Evolutionary conservation across 2,113 vertebrate species (phyloP).

Genomic region (Haliaeetus leucogaster): DNA sequence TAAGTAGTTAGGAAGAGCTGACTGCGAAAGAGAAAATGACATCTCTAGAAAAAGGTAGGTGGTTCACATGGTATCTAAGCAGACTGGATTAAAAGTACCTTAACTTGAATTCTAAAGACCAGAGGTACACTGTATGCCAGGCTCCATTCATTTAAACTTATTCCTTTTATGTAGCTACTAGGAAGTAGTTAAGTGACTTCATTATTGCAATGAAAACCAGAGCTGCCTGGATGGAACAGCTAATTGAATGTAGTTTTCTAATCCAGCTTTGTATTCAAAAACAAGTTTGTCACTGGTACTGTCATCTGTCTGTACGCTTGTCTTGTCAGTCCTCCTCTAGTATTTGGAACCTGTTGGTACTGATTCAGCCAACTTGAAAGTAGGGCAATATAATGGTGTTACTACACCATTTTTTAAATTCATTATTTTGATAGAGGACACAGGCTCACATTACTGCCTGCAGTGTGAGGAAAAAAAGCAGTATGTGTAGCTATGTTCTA

Average conservation of each 20-base stretch:
- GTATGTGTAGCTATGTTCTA: background rate
- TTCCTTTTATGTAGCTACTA: background rate
- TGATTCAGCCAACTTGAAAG: background rate
- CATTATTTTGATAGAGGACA: background rate
- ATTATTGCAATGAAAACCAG: background rate
- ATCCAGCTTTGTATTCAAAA: background rate
- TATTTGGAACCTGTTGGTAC: background rate
- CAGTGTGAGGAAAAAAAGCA: background rate
- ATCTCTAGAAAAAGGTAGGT: conserved; percentile 52
- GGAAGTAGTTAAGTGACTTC: background rate
- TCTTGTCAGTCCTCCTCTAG: background rate
- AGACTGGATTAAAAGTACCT: background rate
- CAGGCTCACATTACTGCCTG: background rate
- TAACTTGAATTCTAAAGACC: background rate
- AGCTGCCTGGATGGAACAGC: background rate
- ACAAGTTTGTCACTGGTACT: background rate
- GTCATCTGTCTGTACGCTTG: background rate
- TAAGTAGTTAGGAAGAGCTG: background rate
- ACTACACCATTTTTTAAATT: background rate
- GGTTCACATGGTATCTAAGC: background rate
- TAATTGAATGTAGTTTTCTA: background rate
- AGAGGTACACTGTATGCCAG: background rate
- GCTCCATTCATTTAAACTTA: background rate
- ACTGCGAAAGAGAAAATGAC: conserved; percentile 33
- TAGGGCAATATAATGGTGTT: background rate